Conservation (phyloP, 2,888 invertebrate genomes). For the Kryphioiulus occultus region DNA sequence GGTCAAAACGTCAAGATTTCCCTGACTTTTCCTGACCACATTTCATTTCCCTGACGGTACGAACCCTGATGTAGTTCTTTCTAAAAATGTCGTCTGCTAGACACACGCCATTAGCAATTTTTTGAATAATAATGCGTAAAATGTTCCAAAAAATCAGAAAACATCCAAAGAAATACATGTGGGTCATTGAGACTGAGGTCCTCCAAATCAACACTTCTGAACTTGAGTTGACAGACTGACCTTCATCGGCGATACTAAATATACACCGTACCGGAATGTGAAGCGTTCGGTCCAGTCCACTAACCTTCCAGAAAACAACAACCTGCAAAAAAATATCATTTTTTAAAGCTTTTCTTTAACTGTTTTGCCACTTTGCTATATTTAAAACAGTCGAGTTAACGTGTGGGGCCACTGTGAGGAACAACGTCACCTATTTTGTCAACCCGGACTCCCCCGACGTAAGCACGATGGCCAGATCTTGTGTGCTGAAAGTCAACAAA, state of each 20-base stretch:
- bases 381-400: conserved; percentile 73
- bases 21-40: too few species aligned
- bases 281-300: conserved; percentile 8
- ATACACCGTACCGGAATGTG: background rate
- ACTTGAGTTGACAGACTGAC: background rate
- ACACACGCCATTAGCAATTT: too few species aligned
- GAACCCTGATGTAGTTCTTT: too few species aligned
- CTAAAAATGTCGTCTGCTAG: too few species aligned
- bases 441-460: conserved; percentile 80
- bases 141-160: too few species aligned
- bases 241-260: background rate
- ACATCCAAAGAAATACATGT: too few species aligned
- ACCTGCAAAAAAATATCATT: background rate
- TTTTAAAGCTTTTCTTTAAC: background rate
- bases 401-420: conserved; percentile 78
- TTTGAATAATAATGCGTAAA: too few species aligned
- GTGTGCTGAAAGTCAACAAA: conserved; percentile 82
- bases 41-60: too few species aligned
- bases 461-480: conserved; percentile 81
- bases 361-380: background rate
- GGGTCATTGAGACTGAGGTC: too few species aligned
- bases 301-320: background rate
- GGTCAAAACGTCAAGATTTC: too few species aligned
- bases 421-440: conserved; percentile 87
- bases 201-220: too few species aligned